Conservation (phyloP, 1,140 invertebrate genomes). For the Drosophila ambigua region DNA sequence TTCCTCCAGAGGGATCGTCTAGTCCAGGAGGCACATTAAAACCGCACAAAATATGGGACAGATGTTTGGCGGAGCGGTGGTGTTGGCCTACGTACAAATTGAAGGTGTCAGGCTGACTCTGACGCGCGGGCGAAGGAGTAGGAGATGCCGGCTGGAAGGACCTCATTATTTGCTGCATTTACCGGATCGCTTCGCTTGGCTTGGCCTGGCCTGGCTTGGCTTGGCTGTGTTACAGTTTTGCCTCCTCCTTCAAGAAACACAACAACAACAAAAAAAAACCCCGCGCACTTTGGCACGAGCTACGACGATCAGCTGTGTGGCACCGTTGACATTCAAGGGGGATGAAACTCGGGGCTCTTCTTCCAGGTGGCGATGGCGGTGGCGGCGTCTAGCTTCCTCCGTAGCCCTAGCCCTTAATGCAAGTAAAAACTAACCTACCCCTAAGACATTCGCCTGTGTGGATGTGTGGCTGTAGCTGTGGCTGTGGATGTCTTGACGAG, state of each 20-base stretch:
- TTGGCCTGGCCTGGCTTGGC: slow-evolving; percentile 9
- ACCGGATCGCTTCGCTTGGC: slow-evolving; percentile 38
- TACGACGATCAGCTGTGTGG: slow-evolving; percentile 64
- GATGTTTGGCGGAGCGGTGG: slow-evolving; percentile 60
- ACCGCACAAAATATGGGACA: slow-evolving; percentile 79
- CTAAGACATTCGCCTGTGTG: slow-evolving; percentile 28
- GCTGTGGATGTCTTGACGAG: slow-evolving; percentile 14
- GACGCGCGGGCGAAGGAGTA: slow-evolving; percentile 48
- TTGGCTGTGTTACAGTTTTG: slow-evolving; percentile 70
- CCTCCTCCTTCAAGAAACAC: slow-evolving; percentile 23
- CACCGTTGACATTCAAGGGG: slow-evolving; percentile 30
- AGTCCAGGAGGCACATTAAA: slow-evolving; percentile 63
- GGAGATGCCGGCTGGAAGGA: slow-evolving; percentile 68
- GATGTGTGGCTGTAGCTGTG: too few species aligned
- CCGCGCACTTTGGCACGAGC: slow-evolving; percentile 80
- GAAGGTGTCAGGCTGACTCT: slow-evolving; percentile 73
- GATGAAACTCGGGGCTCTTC: slow-evolving; percentile 47
- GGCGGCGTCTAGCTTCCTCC: slow-evolving; percentile 46
- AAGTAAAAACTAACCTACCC: slow-evolving; percentile 48
- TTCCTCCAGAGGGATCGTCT: slow-evolving; percentile 5
- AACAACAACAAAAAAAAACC: slow-evolving; percentile 52
- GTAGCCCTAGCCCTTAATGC: not conserved
- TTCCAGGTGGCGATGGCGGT: slow-evolving; percentile 42
- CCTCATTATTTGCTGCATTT: slow-evolving; percentile 79
- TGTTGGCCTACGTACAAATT: slow-evolving; percentile 35